These are phyloP conservation scores for Corythornis madagascariensis DNA, from an alignment of 2,113 vertebrate species.

Conservation along the genomic window DNA sequence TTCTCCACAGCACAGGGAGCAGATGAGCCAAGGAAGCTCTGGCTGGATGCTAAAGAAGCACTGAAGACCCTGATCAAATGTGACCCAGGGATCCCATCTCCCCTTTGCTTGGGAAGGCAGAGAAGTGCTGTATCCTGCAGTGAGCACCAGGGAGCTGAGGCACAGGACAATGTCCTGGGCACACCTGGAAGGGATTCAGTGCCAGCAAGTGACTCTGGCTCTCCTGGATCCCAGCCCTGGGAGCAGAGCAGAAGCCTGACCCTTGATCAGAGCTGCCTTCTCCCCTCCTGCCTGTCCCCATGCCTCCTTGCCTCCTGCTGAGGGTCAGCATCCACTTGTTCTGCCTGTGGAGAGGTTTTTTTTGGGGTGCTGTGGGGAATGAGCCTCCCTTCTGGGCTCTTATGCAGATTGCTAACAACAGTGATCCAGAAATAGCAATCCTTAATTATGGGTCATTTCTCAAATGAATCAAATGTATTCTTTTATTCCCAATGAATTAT, in stretches of 20 bases:
- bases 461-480: constrained; percentile 23
- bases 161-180: not conserved
- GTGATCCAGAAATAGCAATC: constrained; percentile 11
- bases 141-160: not conserved
- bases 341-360: not conserved
- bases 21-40: not conserved
- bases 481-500: not conserved
- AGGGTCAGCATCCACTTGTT: not conserved
- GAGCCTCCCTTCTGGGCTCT: not conserved
- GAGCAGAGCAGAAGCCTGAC: not conserved
- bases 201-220: not conserved
- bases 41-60: not conserved
- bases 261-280: not conserved
- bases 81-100: not conserved
- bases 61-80: not conserved
- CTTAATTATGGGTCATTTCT: constrained; percentile 24
- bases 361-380: not conserved
- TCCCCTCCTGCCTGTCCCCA: not conserved
- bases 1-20: not conserved
- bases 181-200: not conserved
- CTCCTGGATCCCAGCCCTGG: not conserved
- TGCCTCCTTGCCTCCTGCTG: not conserved
- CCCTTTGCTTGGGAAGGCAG: not conserved
- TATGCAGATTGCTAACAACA: not conserved
- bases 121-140: not conserved